phyloP scores from a whole-genome alignment of 2,113 vertebrate genomes.

The Illadopsis cleaveri region DNA sequence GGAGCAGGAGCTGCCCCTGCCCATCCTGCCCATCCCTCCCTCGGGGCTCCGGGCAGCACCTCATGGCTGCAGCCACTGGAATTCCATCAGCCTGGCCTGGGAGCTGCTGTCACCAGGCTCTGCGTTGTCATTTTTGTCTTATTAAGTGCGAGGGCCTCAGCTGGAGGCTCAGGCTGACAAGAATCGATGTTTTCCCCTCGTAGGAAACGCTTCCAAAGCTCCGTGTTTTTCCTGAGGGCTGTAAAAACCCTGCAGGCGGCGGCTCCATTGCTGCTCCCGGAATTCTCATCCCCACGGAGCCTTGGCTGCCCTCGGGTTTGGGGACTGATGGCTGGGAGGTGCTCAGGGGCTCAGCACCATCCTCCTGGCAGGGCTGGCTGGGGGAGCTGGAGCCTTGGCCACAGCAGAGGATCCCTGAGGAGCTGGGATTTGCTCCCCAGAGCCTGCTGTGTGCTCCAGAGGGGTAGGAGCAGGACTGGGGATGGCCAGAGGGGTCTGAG shows the following conservation, averaged over 20 bases:
- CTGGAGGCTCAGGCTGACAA: background rate
- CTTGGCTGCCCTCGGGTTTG: background rate
- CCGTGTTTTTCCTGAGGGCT: background rate
- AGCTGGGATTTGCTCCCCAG: background rate
- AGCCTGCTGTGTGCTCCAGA: background rate
- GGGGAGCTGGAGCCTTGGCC: background rate
- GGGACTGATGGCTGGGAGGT: background rate
- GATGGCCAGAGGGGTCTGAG: background rate
- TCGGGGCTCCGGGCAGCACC: fast-evolving
- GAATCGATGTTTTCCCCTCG: background rate
- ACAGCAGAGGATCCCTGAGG: fast-evolving
- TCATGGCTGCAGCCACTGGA: fast-evolving
- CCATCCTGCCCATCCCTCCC: fast-evolving
- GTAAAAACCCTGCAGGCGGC: background rate
- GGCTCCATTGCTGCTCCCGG: fast-evolving
- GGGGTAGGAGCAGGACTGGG: background rate
- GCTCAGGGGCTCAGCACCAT: background rate
- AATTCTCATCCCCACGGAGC: background rate
- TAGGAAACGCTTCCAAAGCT: background rate
- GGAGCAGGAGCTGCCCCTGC: background rate
- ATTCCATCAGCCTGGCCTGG: fast-evolving
- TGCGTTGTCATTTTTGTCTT: background rate
- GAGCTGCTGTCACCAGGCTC: background rate
- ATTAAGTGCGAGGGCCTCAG: background rate
- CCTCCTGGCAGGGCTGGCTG: fast-evolving